phyloP scores from a whole-genome alignment of 1,140 invertebrate genomes.

The Brachionus koreanus region DNA sequence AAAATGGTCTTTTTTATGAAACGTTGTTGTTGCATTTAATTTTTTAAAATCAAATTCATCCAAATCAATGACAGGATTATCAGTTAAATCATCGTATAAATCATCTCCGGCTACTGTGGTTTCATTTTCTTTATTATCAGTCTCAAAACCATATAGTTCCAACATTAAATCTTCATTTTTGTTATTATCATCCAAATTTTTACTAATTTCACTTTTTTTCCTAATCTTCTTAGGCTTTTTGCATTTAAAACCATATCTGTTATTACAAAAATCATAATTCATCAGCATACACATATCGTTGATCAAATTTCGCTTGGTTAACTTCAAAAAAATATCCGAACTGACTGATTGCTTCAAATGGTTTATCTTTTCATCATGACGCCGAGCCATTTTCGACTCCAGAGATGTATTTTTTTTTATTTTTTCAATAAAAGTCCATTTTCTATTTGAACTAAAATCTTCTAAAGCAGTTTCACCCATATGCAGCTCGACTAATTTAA shows the following conservation, averaged over 20 bases:
- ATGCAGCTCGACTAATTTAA: neutral
- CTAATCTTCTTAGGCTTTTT: neutral
- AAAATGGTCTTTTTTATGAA: neutral
- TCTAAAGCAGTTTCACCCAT: neutral
- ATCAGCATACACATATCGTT: constrained; percentile 9
- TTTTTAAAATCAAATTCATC: neutral
- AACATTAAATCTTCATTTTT: neutral
- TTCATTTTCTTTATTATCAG: constrained; percentile 5
- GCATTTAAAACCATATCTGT: neutral
- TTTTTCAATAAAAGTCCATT: neutral
- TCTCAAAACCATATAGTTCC: constrained; percentile 1
- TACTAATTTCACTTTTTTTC: neutral
- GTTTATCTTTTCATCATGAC: neutral
- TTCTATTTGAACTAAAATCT: neutral
- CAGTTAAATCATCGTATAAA: constrained; percentile 13
- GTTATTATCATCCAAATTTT: neutral
- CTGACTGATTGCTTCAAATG: neutral
- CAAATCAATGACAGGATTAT: neutral
- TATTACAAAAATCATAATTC: constrained; percentile 42
- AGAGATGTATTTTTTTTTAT: neutral
- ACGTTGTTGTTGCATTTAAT: neutral
- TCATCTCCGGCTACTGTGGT: neutral
- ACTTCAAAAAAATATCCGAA: neutral
- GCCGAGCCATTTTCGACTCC: neutral
- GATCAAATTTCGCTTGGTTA: neutral